Conservation (phyloP, 1,140 invertebrate genomes). For the Pristionchus pacificus region DNA sequence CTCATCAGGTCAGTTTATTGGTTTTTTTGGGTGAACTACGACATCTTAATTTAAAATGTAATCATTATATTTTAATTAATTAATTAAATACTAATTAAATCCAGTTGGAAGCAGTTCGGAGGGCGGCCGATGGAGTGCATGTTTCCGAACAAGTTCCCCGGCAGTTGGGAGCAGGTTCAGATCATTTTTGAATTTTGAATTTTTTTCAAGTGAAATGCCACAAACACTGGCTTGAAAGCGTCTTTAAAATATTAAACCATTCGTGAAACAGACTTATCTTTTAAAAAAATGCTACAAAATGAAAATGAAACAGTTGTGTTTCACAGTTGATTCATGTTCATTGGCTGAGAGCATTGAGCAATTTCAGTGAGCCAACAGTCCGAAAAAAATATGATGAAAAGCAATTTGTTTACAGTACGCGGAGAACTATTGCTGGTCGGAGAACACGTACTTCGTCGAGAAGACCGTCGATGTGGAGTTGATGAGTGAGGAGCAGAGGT, state of each 20-base stretch:
- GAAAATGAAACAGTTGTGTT: background rate
- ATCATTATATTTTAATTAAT: background rate
- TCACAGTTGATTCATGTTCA: background rate
- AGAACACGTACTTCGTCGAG: constrained; percentile 54
- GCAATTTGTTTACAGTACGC: constrained; percentile 44
- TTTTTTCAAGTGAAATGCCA: too few species aligned
- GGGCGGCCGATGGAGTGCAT: constrained; percentile 48
- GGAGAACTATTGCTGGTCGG: constrained; percentile 56
- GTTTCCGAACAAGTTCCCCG: constrained; percentile 54
- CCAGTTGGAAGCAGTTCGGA: constrained; percentile 38
- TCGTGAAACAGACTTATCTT: background rate
- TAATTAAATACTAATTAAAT: too few species aligned
- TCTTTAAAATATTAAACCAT: background rate
- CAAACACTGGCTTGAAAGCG: background rate
- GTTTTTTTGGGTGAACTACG: constrained; percentile 51
- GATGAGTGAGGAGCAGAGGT: constrained; percentile 39
- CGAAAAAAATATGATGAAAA: background rate
- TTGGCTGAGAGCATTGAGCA: background rate
- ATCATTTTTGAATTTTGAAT: constrained; percentile 19
- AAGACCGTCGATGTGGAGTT: constrained; percentile 47
- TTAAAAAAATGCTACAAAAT: constrained; percentile 7
- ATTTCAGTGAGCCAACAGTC: background rate
- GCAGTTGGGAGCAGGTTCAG: constrained; percentile 50
- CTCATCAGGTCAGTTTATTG: too few species aligned
- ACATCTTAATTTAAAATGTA: constrained; percentile 6